phyloP scores from a whole-genome alignment of 2,113 vertebrate species.

The Upupa epops region DNA sequence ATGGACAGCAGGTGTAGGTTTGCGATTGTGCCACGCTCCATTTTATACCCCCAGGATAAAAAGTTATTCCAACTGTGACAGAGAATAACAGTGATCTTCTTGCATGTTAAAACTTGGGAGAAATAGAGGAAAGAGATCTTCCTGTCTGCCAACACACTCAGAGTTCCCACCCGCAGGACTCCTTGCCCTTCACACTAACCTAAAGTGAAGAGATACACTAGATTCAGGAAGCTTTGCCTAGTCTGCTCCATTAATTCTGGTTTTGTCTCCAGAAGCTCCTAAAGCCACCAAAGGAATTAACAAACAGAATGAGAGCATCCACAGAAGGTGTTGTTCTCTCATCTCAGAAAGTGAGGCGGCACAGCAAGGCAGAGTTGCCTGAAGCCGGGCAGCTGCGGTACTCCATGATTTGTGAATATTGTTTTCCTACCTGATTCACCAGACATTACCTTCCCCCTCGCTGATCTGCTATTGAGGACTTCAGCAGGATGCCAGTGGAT shows the following conservation, averaged over 20 bases:
- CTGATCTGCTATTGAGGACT: neutral
- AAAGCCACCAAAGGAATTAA: neutral
- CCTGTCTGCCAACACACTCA: neutral
- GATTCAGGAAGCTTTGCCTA: neutral
- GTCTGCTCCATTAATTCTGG: neutral
- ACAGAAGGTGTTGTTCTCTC: neutral
- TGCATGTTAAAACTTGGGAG: fast-evolving
- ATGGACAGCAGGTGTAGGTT: neutral
- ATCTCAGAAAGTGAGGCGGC: neutral
- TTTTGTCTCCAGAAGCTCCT: neutral
- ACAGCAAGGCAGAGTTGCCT: neutral
- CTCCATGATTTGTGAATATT: neutral
- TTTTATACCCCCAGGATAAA: neutral
- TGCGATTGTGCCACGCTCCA: fast-evolving
- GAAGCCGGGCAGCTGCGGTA: neutral
- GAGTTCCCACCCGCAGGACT: neutral
- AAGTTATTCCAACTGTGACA: neutral
- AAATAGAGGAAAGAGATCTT: neutral
- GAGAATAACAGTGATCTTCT: neutral
- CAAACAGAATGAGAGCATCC: neutral
- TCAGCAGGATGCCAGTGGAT: neutral
- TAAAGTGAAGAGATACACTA: neutral
- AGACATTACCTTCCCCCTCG: neutral
- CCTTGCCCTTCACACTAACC: fast-evolving
- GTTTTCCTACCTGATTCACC: neutral